Evolutionary conservation across 2,113 vertebrate genomes (phyloP).

Genomic region (Nematolebias whitei): DNA sequence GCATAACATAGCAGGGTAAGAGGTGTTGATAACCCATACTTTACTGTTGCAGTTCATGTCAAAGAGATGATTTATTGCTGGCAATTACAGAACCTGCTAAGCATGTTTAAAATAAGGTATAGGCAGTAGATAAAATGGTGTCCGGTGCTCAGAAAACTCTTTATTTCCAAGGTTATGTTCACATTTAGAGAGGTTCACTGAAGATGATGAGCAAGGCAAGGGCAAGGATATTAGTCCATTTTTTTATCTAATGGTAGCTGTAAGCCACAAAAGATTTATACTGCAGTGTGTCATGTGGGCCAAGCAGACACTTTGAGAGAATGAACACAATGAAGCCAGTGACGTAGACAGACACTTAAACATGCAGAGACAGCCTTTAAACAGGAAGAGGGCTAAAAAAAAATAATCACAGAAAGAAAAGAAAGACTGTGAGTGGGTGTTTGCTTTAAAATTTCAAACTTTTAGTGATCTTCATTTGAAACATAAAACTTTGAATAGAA

Average conservation of each 20-base stretch:
- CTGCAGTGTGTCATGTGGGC: not conserved
- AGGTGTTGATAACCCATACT: constrained; percentile 5
- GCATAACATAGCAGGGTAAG: not conserved
- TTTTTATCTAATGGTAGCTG: not conserved
- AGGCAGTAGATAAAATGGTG: not conserved
- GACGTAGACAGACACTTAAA: constrained; percentile 7
- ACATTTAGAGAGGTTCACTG: not conserved
- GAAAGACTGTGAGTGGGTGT: constrained; percentile 10
- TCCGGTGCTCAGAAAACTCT: not conserved
- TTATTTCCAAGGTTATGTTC: not conserved
- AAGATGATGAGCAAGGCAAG: not conserved
- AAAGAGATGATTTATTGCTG: constrained; percentile 30
- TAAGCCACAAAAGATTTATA: not conserved
- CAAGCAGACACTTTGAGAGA: constrained; percentile 12
- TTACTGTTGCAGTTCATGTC: constrained; percentile 27
- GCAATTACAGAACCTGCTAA: constrained; percentile 31
- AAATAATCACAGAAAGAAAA: constrained; percentile 20
- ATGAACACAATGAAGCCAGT: constrained; percentile 4
- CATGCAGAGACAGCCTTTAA: not conserved
- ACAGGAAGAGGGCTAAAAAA: constrained; percentile 1
- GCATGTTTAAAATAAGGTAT: constrained; percentile 14
- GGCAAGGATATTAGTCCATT: not conserved
- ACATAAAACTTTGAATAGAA: no score
- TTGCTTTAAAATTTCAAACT: not conserved
- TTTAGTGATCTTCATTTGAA: no score